phyloP scores from a whole-genome alignment of 23 tunicate genomes.

The Clavelina lepadiformis region DNA sequence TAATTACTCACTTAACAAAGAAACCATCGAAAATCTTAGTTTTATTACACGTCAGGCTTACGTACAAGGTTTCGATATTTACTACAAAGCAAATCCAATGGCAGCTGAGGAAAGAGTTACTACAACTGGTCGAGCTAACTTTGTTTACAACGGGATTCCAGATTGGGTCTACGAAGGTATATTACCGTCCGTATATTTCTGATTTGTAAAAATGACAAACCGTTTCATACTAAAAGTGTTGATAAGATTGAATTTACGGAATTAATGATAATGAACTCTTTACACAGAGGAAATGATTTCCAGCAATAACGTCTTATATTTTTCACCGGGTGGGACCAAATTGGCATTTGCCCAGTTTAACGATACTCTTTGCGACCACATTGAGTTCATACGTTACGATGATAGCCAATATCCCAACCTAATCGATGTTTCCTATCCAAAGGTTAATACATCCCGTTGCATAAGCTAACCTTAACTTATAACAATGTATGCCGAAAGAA shows the following conservation, averaged over 20 bases:
- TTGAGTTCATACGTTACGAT: conserved; percentile 47
- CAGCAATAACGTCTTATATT: conserved; percentile 72
- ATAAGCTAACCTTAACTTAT: neutral
- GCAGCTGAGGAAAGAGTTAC: conserved; percentile 13
- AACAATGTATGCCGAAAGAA: neutral
- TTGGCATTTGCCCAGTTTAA: conserved; percentile 62
- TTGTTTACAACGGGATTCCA: conserved; percentile 80
- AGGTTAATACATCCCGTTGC: conserved; percentile 9
- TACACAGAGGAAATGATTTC: conserved; percentile 80
- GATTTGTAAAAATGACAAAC: neutral
- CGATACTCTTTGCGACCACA: conserved; percentile 51
- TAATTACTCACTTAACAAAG: no score
- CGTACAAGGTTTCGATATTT: conserved; percentile 59
- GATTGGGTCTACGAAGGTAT: conserved; percentile 95
- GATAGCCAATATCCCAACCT: conserved; percentile 25
- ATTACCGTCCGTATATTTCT: no score
- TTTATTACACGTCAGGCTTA: no score
- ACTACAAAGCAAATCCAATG: conserved; percentile 20
- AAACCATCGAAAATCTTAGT: no score
- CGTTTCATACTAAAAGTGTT: neutral
- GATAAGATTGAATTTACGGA: neutral
- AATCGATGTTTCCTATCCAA: conserved; percentile 64
- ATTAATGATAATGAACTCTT: no score
- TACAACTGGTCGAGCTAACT: conserved; percentile 34
- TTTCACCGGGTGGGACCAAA: conserved; percentile 45